phyloP scores from a whole-genome alignment of 2,797 vertebrate species.

The Phataginus tricuspis region DNA sequence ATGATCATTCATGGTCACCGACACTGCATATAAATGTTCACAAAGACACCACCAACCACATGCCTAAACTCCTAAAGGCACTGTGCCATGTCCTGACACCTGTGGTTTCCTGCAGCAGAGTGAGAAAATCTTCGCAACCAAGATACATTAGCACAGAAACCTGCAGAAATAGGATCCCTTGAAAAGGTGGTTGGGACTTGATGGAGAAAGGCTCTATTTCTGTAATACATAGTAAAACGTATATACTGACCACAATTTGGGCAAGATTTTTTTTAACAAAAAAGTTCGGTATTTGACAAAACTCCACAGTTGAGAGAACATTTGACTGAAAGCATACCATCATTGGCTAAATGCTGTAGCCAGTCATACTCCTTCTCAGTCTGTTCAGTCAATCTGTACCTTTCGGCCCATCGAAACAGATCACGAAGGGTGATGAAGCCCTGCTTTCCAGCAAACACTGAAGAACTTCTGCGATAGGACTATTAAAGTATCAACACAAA shows the following conservation, averaged over 20 bases:
- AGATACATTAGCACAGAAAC: background rate
- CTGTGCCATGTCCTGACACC: background rate
- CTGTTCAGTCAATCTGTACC: constrained; percentile 93
- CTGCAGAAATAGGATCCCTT: background rate
- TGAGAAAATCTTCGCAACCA: background rate
- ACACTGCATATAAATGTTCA: background rate
- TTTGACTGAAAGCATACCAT: constrained; percentile 88
- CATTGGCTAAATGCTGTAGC: constrained; percentile 96
- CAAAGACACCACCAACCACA: background rate
- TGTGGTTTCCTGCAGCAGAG: background rate
- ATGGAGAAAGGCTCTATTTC: background rate
- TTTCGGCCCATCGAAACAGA: constrained; percentile 97
- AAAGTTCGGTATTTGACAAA: background rate
- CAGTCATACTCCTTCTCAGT: constrained; percentile 91
- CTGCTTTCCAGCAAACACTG: constrained; percentile 97
- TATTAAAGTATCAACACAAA: constrained; percentile 74
- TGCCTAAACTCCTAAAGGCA: background rate
- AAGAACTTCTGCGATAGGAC: constrained; percentile 95
- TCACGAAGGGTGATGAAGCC: constrained; percentile 98
- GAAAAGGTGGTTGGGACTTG: background rate
- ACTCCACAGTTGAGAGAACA: background rate
- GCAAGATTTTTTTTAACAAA: background rate
- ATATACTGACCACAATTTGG: background rate
- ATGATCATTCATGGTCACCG: background rate
- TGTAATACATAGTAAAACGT: background rate